Conservation (phyloP, 2,888 invertebrate genomes). For the Drosophila bunnanda region DNA sequence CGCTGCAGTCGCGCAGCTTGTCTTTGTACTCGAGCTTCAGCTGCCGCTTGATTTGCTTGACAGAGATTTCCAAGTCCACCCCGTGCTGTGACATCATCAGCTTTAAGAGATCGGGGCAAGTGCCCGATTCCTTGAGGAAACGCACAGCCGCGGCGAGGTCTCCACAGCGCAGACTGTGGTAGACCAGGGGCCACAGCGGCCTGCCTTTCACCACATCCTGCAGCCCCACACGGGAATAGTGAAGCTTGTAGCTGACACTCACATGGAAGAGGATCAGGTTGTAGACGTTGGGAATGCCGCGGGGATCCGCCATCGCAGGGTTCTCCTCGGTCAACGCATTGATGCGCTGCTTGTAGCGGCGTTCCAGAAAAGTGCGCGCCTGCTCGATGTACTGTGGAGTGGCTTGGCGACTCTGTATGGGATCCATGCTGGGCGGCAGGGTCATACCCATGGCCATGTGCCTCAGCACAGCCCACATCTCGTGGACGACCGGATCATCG, state of each 20-base stretch:
- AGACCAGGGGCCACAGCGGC: conserved; percentile 97
- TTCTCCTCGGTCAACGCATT: conserved; percentile 92
- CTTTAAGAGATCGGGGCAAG: conserved; percentile 90
- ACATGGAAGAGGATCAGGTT: conserved; percentile 95
- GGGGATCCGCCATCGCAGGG: conserved; percentile 91
- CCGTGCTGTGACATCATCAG: conserved; percentile 90
- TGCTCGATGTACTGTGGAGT: conserved; percentile 90
- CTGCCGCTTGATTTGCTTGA: conserved; percentile 90
- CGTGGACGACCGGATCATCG: conserved; percentile 93
- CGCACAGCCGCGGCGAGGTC: conserved; percentile 93
- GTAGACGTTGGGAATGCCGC: conserved; percentile 95
- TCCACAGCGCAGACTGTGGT: conserved; percentile 96
- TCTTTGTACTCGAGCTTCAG: conserved; percentile 93
- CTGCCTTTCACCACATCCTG: conserved; percentile 91
- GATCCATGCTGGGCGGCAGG: conserved; percentile 89
- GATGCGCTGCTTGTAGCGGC: conserved; percentile 93
- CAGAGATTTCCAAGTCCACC: conserved; percentile 85
- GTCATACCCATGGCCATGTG: conserved; percentile 93
- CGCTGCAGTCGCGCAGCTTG: conserved; percentile 92
- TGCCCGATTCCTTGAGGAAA: conserved; percentile 81
- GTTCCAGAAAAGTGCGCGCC: conserved; percentile 94
- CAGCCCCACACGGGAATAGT: conserved; percentile 87
- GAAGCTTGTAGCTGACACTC: conserved; percentile 87
- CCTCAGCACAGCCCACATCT: conserved; percentile 96
- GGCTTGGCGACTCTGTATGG: conserved; percentile 90